Evolutionary conservation across 2,888 invertebrate species (phyloP), one percentile per base, ranked within the genome.

Genomic region (Drosophila greeni): DNA sequence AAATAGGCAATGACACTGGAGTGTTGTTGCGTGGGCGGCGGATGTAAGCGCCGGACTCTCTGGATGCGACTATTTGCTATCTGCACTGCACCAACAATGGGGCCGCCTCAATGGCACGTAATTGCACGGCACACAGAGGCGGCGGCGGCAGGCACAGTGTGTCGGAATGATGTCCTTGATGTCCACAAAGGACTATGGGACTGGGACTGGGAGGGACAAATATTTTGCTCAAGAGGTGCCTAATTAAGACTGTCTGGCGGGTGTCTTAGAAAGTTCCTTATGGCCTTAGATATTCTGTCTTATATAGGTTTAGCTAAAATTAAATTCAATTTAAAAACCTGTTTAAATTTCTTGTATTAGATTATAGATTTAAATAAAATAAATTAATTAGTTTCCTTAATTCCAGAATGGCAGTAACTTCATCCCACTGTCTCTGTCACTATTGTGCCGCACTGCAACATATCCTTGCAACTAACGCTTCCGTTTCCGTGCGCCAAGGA

Each of bases 381-480:
- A n/a, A n/a, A n/a, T n/a, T n/a, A n/a, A n/a, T n/a, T n/a, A n/a
- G n/a, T n/a, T n/a, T n/a, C n/a, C n/a, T n/a, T n/a, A n/a, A n/a
- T n/a, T n/a, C n/a, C n/a, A n/a, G n/a, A n/a, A n/a, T n/a, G n/a
- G n/a, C n/a, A n/a, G n/a, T n/a, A n/a, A n/a, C n/a, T 20, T 3
- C 2, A 39, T 20, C 12, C 18, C 68, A 68, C 37, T 9, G 68
- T 61, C 1, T 7, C 26, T 14, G 6, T 29, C 20, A 45, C 80
- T 34, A 82, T 74, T 76, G 79, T 73, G 72, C 65, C 37, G 36
- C 65, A 70, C 66, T 78, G 75, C 77, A 79, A 82, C 79, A 82
- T 79, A 82, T 83, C 82, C 82, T 74, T 83, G 84, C 82, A 81
- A 83, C 84, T 83, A 82, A 75, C 81, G 81, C 77, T 82, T 82